Base-by-base conservation (phyloP, 2,113 vertebrate genomes). In the Oreocharis arfaki region DNA sequence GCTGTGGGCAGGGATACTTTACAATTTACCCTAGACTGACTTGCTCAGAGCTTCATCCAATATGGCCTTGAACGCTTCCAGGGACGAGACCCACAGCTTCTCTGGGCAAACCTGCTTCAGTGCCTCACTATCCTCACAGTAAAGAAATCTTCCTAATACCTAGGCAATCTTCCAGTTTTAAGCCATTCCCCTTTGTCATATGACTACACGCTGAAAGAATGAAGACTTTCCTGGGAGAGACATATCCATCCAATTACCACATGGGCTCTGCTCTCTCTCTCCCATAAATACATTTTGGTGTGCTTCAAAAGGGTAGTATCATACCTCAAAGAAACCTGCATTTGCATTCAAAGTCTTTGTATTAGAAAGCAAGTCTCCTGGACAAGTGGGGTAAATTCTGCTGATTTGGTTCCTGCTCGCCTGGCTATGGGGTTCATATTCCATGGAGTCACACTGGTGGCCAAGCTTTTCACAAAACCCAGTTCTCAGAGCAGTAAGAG, bases 171-270 rank as follows among this genome's bases (percentile, higher is more conserved):
- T 41, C 24, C 30, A 56, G 42, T 84, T 47, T 49, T 52, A 75
- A 67, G 35, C 16, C 35, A 41, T n/a, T 74, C 19, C 16, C 3
- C 24, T n/a, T 28, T 49, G 42, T 41, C 10, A 5, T 23, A n/a
- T 13, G 41, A 49, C 23, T 47, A 16, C 19, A 11, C 20, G 16
- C 17, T 44, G 68, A 49, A 49, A 33, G 42, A 47, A 64, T 33
- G 37, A 39, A 56, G 47, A 9, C 11, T 47, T 76, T 53, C 14
- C 16, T 78, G 30, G 11, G 14, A 52, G 12, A 30, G 18, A 47
- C 17, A 11, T 1, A 50, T 6, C 56, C 1, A 14, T 30, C 7
- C 0, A 1, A 1, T 47, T 63, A 55, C 23, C 6, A 10, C 22
- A 2, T 14, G 5, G 42, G 11, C 35, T 89, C 15, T 47, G 4